These are phyloP conservation scores for Podocnemis expansa DNA, from an alignment of 2,113 vertebrate genomes.

Conservation along the genomic window DNA sequence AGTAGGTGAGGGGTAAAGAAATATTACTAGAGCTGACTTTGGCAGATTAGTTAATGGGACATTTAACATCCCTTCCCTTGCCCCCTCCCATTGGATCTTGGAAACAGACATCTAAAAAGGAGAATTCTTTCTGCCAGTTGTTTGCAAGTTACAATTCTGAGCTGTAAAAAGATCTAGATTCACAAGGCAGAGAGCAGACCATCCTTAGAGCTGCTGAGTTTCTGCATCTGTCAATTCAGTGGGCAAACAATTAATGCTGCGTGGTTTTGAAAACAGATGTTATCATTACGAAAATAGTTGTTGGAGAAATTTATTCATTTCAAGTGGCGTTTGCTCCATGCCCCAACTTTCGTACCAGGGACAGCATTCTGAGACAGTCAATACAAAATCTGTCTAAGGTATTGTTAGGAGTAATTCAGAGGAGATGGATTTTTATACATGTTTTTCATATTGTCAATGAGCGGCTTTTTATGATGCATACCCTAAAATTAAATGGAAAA, in stretches of 20 bases:
- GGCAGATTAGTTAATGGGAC: constrained; percentile 32
- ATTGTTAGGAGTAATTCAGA: background rate
- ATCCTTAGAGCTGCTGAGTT: background rate
- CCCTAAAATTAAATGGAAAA: background rate
- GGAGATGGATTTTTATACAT: background rate
- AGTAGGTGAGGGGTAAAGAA: constrained; percentile 6
- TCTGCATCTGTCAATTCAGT: background rate
- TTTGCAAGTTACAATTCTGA: constrained; percentile 33
- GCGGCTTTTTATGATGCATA: background rate
- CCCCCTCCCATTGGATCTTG: background rate
- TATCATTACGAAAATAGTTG: background rate
- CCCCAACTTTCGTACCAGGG: background rate
- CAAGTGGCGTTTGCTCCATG: constrained; percentile 1
- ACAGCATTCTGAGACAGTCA: background rate
- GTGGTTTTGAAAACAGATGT: background rate
- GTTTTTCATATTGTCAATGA: background rate
- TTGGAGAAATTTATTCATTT: background rate
- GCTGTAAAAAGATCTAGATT: constrained; percentile 11
- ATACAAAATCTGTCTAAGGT: background rate
- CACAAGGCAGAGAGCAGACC: constrained; percentile 13
- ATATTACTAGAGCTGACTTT: background rate
- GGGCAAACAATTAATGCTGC: constrained; percentile 1
- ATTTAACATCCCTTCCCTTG: background rate
- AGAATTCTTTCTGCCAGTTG: background rate
- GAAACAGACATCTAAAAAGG: constrained; percentile 2